Base-by-base conservation (phyloP, 2,797 vertebrate species). In the Nannoperca australis region DNA sequence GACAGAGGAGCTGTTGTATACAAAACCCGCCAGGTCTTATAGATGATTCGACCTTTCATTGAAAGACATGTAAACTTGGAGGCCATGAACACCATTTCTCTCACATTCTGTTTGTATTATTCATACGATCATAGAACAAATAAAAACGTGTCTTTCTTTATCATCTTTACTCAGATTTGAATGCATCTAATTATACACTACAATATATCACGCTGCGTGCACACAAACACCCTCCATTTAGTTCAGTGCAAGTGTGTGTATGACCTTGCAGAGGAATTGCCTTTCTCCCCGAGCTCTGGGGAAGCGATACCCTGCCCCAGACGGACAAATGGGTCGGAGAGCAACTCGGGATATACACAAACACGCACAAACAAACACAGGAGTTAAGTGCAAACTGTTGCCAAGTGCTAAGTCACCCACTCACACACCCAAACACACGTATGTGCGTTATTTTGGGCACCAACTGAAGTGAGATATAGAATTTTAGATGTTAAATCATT, bases 251-350 rank as follows among this genome's bases (percentile, higher is more conserved):
- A 27, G 40, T 67, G 4, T 70, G 38, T 68, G 64, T 75, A 61
- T 67, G 54, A 82, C 85, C 85, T 89, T 88, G 83, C 30, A 32
- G 60, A 80, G 76, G 81, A 90, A 86, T 85, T 86, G 73, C 79
- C 76, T 70, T 78, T 79, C 72, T 85, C 81, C 68, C 79, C 2
- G 18, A 81, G 77, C 68, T 78, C 42, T 38, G n/a, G 42, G 34
- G 50, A 87, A 78, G 65, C 22, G 79, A 90, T 73, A 87, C 65
- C n/a, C 44, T 70, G 44, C 50, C 84, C 65, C 78, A 85, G 76
- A 77, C 38, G 0, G 32, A 53, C 81, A 65, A 73, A 75, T 62
- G 27, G 65, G 51, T 63, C 12, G 6, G 55, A 79, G 62, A 79
- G 58, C 40, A 80, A 53, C 17, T 77, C 60, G 59, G 73, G 42